These are phyloP conservation scores for Pinctada fucata DNA, from an alignment of 2,888 invertebrate species.

Conservation along the genomic window DNA sequence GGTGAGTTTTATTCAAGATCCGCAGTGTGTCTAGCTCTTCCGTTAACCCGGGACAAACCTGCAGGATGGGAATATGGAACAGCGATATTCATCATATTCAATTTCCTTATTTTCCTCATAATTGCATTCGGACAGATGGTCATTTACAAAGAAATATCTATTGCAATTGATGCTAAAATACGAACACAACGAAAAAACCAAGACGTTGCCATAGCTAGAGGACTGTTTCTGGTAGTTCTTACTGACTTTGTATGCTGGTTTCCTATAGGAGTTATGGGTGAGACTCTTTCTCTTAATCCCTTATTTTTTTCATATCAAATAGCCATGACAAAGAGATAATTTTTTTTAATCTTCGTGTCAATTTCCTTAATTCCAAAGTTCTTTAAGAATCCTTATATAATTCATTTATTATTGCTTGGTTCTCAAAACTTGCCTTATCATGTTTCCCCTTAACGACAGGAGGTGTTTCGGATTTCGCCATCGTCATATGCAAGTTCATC, in stretches of 20 bases:
- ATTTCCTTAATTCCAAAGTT: no score
- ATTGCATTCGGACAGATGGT: conserved; percentile 34
- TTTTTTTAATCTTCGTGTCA: no score
- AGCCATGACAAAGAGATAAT: no score
- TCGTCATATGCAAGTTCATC: no score
- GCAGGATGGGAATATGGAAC: conserved; percentile 38
- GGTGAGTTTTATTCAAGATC: conserved; percentile 38
- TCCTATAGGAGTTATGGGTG: conserved; percentile 42
- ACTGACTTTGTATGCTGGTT: conserved; percentile 43
- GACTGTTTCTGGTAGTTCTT: conserved; percentile 33
- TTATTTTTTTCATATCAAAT: no score
- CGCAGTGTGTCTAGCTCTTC: conserved; percentile 36
- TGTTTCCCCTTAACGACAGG: no score
- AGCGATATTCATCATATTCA: conserved; percentile 36
- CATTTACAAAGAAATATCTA: conserved; percentile 35
- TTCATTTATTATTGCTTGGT: no score
- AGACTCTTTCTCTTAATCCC: neutral
- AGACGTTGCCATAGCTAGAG: conserved; percentile 32
- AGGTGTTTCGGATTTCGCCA: no score
- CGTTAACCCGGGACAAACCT: conserved; percentile 36
- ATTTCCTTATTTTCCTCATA: conserved; percentile 28
- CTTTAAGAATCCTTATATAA: no score
- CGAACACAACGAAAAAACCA: conserved; percentile 23
- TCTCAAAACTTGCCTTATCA: no score
- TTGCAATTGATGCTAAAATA: neutral